Base-by-base conservation (phyloP, 2,888 invertebrate genomes). In the Callinectes sapidus region DNA sequence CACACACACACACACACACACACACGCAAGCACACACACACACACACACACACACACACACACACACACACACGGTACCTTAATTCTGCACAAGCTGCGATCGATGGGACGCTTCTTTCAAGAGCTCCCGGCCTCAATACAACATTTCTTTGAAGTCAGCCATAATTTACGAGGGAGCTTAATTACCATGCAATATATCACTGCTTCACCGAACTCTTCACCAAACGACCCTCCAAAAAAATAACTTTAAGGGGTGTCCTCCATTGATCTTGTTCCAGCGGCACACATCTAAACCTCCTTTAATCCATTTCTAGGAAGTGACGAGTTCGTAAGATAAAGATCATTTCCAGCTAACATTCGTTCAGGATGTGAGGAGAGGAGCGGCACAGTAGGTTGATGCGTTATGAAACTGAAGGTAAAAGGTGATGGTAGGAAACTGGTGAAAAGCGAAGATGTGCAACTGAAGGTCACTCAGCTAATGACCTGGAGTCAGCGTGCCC, bases 1-100 rank as follows among this genome's bases (percentile, higher is more conserved):
- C 87, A 87, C 87, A 89, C 88, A 89, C 88, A 89, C 88, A 55
- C 66, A 35, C 61, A 35, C 89, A 89, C 89, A 66, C 39, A 16
- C 35, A 35, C 89, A 39, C 28, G 35, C 89, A 39, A 66, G 14
- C 61, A 89, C 66, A 39, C 89, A 66, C 61, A 23, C 66, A 23
- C 89, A 71, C 89, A 61, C 89, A 32, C 39, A 32, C 66, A 32
- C 66, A 89, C 89, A 71, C 39, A 32, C 71, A 66, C 89, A 32
- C 89, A 61, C 89, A 66, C 66, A 35, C 39, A 55, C 32, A 81
- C 81, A 81, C 81, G 32, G 28, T 71, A 71, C 71, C 71, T n/a
- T 71, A 71, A 61, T 61, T 28, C 23, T 23, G 61, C 61, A 61
- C 61, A 71, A 71, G 71, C 23, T 28, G 8, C 28, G 71, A 71